A percentile compares a stretch with the other conserved stretches of the same genome.
These are phyloP conservation scores for Pristionchus maxplancki DNA, from an alignment of 2,888 invertebrate genomes.

Conservation along the genomic window DNA sequence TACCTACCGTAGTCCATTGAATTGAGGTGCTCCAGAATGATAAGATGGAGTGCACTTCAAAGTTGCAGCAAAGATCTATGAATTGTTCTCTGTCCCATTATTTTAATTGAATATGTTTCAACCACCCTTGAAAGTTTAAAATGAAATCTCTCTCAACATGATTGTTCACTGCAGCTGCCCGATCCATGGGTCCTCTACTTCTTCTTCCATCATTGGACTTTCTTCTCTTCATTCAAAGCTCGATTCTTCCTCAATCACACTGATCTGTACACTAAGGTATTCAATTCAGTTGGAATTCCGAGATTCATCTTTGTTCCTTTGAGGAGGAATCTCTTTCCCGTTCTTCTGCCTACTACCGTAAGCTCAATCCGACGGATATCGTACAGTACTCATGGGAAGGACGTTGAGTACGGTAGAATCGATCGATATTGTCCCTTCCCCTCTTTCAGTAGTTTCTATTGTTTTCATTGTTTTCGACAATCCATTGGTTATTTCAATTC, in stretches of 20 bases:
- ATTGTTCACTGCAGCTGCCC: conserved; percentile 61
- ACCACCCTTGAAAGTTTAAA: background rate
- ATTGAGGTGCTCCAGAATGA: background rate
- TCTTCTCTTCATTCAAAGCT: conserved; percentile 69
- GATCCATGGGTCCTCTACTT: conserved; percentile 69
- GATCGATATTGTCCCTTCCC: background rate
- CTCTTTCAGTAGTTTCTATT: conserved; percentile 24
- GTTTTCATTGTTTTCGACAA: background rate
- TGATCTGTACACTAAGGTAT: conserved; percentile 25
- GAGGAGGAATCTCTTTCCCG: conserved; percentile 22
- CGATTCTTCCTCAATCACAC: conserved; percentile 60
- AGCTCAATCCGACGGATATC: conserved; percentile 6
- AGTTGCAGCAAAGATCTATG: background rate
- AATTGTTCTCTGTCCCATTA: background rate
- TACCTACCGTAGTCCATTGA: background rate
- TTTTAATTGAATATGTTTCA: background rate
- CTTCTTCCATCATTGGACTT: conserved; percentile 74
- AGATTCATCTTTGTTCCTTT: background rate
- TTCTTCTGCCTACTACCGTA: background rate
- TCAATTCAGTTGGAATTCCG: background rate
- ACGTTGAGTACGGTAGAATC: conserved; percentile 13
- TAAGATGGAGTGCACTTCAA: background rate
- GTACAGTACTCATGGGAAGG: conserved; percentile 37
- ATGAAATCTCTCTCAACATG: too few relatives aligned
- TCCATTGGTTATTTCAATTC: background rate